phyloP scores from a whole-genome alignment of 2,797 vertebrate species.

The Enteromius trimaculatus region DNA sequence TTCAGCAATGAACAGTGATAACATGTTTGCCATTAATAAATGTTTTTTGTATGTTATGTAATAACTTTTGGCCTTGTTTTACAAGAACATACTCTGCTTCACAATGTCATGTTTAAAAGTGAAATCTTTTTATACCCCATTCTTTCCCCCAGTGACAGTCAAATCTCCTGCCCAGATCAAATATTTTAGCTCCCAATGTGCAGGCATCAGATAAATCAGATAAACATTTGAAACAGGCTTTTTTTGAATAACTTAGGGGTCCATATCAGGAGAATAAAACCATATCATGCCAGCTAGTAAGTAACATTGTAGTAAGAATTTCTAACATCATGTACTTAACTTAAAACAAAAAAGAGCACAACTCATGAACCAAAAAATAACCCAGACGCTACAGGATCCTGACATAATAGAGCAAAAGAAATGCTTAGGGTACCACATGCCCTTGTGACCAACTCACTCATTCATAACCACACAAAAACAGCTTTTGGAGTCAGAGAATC shows the following conservation, averaged over 20 bases:
- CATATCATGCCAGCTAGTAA: no score
- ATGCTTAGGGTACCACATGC: background rate
- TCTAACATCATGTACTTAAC: background rate
- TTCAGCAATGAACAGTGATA: background rate
- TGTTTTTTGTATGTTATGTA: background rate
- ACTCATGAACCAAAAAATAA: background rate
- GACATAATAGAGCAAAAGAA: background rate
- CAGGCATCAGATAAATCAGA: background rate
- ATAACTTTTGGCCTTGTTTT: background rate
- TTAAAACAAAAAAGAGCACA: background rate
- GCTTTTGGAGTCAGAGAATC: no score
- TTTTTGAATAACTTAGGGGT: background rate
- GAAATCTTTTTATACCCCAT: background rate
- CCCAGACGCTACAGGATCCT: background rate
- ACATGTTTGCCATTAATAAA: background rate
- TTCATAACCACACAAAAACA: background rate
- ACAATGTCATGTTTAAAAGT: background rate
- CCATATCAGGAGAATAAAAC: background rate
- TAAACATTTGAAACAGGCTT: background rate
- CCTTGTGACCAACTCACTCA: background rate
- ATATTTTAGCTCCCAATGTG: background rate
- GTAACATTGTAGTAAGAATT: background rate
- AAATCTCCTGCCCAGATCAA: background rate
- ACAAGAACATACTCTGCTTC: background rate
- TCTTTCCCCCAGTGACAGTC: background rate